Base-by-base conservation (phyloP, 2,888 invertebrate species). In the Mylabris sibirica region DNA sequence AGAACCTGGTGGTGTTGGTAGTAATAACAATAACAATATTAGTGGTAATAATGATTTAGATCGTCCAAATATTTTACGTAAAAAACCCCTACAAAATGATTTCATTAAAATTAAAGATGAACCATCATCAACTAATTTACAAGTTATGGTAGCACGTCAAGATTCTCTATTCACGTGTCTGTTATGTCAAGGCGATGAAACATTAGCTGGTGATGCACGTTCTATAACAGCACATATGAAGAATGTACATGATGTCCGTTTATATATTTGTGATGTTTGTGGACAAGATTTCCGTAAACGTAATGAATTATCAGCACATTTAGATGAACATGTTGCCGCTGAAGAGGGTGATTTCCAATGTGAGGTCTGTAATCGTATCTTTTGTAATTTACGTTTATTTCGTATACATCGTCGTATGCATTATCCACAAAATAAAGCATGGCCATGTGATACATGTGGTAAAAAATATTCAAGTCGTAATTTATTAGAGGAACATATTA, bases 231-330 rank as follows among this genome's bases (percentile, higher is more conserved):
- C 85, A 0, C 93, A 94, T 74, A 83, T 93, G 77, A 90, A 89
- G 78, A 76, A 79, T 0, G 81, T 75, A 0, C 94, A 94, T 80
- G 89, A 89, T 62, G 85, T 89, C 0, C 86, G 90, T 0, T 79
- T 92, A 2, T 92, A 92, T 79, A 89, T 93, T 63, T 94, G 94
- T 74, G 90, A 90, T 68, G 84, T 90, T 5, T 94, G 94, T 78
- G 91, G 91, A 0, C 84, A 86, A 26, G 89, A 91, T 61, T 90
- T 92, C 78, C 83, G 88, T 60, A 90, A 89, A 74, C 85, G 91
- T 20, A 88, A 86, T n/a, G 90, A 91, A 67, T 86, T 92, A 5
- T 88, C 88, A 0, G 80, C 86, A 6, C 93, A 93, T 82, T 83
- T 92, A 57, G 91, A 90, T 72, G 88, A 89, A 65, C 89, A 89